Evolutionary conservation across 2,113 vertebrate species (phyloP).

Genomic region (Anoplopoma fimbria): DNA sequence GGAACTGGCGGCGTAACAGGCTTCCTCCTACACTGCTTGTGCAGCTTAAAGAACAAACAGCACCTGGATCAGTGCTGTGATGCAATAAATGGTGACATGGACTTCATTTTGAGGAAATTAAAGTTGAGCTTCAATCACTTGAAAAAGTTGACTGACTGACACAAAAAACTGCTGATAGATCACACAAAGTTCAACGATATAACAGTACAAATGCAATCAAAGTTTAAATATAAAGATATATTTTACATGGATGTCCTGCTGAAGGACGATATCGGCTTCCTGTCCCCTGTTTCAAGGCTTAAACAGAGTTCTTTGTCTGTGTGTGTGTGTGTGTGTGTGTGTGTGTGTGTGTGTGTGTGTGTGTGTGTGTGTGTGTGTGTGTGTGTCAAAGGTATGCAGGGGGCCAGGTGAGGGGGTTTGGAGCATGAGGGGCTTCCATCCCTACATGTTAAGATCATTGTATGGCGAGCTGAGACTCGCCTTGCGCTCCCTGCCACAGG

Average conservation of each 20-base stretch:
- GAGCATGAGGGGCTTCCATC: constrained; percentile 7
- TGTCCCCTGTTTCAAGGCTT: not conserved
- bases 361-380: constrained; percentile 21
- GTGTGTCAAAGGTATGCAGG: constrained; percentile 58
- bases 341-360: constrained; percentile 26
- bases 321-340: constrained; percentile 10
- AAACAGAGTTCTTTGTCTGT: constrained; percentile 45
- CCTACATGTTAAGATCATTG: constrained; percentile 43
- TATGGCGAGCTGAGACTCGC: constrained; percentile 52
- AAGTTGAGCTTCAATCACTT: not conserved
- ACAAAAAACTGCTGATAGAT: not conserved
- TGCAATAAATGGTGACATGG: not conserved
- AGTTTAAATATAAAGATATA: not conserved
- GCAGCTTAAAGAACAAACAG: not conserved
- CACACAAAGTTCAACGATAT: not conserved
- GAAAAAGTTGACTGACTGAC: not conserved
- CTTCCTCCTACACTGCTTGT: not conserved
- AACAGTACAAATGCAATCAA: not conserved
- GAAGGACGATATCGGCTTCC: not conserved
- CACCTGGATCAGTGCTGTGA: not conserved
- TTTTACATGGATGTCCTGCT: not conserved
- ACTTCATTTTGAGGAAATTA: not conserved
- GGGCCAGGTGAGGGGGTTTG: constrained; percentile 49
- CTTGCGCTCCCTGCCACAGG: not conserved
- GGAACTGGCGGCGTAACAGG: not conserved